Conservation (phyloP, 2,888 invertebrate species). For the Cantharis lateralis region DNA sequence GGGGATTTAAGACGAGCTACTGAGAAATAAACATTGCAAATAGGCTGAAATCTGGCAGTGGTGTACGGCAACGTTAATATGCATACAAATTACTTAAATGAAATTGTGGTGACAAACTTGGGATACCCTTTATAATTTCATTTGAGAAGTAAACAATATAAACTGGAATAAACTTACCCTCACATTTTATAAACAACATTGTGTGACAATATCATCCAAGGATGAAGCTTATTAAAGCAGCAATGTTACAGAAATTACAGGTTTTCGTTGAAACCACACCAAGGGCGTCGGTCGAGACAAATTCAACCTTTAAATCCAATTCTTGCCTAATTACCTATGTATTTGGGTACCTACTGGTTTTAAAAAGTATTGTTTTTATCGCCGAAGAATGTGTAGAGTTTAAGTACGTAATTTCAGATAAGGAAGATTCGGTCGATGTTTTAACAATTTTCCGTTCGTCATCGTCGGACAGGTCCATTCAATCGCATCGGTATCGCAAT, state of each 20-base stretch:
- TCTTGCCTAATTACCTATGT: background rate
- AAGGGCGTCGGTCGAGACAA: background rate
- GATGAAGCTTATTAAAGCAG: background rate
- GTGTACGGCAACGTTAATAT: conserved; percentile 7
- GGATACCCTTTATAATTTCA: background rate
- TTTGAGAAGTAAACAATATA: background rate
- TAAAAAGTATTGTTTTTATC: background rate
- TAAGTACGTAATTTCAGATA: background rate
- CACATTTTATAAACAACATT: background rate
- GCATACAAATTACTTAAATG: conserved; percentile 11
- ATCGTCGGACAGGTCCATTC: background rate
- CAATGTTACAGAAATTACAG: background rate
- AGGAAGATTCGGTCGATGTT: background rate
- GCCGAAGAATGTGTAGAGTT: background rate
- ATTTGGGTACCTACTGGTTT: background rate
- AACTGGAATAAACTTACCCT: background rate
- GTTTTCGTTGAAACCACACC: background rate
- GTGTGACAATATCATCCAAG: background rate
- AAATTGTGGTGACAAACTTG: conserved; percentile 5
- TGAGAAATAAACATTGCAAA: conserved; percentile 13
- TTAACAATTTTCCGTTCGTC: background rate
- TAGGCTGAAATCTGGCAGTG: conserved; percentile 13
- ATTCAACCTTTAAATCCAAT: background rate
- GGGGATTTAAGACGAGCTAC: conserved; percentile 17
- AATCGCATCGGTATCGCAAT: background rate